Base-by-base conservation (phyloP, 2,888 invertebrate genomes). In the Torymus tubicola region DNA sequence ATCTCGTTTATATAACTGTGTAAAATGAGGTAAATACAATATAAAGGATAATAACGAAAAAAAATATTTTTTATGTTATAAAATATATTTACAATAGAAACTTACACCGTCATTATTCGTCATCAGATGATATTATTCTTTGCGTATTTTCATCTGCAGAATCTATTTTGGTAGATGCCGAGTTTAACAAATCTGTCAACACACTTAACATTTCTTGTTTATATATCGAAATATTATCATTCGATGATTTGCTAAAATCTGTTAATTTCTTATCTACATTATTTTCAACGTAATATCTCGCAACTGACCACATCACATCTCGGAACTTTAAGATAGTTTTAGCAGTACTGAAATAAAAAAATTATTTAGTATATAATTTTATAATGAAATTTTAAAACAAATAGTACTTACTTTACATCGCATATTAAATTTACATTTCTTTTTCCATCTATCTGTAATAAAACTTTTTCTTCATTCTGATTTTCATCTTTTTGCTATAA, bases 341-440 rank as follows among this genome's bases (percentile, higher is more conserved):
- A 0, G 93, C 93, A 89, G 93, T 91, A 53, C 94, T 94, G 91
- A 65, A 92, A 92, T 83, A 86, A 85, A 85, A 83, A 55, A 60
- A 69, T 24, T 3, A 24, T 24, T 24, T 24, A 24, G 24, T 24
- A 24, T 24, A 24, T 24, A 24, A 2, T 24, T 3, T 24, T 24
- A 24, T 24, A 24, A 24, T 24, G 24, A 24, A 2, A 24, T 24
- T 24, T 24, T 24, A 52, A 79, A 13, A 61, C 12, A 24, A 60
- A 58, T 69, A 11, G 72, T 83, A 91, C 91, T 87, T 82, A 91
- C 91, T 86, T 82, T 86, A 87, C 86, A 81, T 91, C 86, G 85
- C 92, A 91, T 10, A 87, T 53, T 65, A 92, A 87, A 82, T 86
- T 86, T 61, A 92, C 55, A 80, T 88, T 84, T 0, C 63, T 2